A percentile compares a stretch with the other conserved stretches of the same genome.
These are phyloP conservation scores for Drosophila pullipes DNA, from an alignment of 2,888 invertebrate genomes.

Conservation along the genomic window DNA sequence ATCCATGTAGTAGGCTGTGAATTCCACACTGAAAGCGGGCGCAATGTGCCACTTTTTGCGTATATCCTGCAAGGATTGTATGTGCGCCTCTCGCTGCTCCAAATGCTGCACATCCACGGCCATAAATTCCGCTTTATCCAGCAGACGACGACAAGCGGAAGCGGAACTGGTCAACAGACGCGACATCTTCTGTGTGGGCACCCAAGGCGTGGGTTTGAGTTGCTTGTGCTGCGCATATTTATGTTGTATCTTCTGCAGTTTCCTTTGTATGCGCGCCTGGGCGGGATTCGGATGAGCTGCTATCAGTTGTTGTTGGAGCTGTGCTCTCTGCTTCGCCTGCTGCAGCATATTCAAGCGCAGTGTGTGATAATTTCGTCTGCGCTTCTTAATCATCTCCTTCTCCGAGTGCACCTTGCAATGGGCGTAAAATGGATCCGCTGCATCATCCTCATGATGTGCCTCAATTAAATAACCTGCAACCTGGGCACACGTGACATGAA, in stretches of 20 bases:
- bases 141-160: slow-evolving; percentile 92
- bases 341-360: slow-evolving; percentile 92
- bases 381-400: slow-evolving; percentile 92
- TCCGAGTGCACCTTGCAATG: slow-evolving; percentile 98
- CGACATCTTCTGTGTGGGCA: slow-evolving; percentile 97
- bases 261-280: slow-evolving; percentile 91
- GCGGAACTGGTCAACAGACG: slow-evolving; percentile 95
- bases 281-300: slow-evolving; percentile 87
- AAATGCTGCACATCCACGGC: slow-evolving; percentile 93
- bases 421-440: slow-evolving; percentile 98
- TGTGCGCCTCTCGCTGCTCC: slow-evolving; percentile 93
- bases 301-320: slow-evolving; percentile 52
- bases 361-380: slow-evolving; percentile 94
- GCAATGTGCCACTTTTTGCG: slow-evolving; percentile 97
- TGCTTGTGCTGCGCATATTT: slow-evolving; percentile 92
- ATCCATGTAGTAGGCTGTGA: slow-evolving; percentile 96
- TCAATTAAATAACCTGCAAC: slow-evolving; percentile 96
- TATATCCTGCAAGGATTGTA: slow-evolving; percentile 92
- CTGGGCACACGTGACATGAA: slow-evolving; percentile 99
- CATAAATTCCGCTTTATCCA: slow-evolving; percentile 95
- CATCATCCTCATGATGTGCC: slow-evolving; percentile 95
- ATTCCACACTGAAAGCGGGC: slow-evolving; percentile 97
- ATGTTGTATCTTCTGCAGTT: slow-evolving; percentile 93
- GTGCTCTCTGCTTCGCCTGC: slow-evolving; percentile 85
- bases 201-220: slow-evolving; percentile 93